Evolutionary conservation across 2,113 vertebrate species (phyloP).

Genomic region (Artemisiospiza belli): DNA sequence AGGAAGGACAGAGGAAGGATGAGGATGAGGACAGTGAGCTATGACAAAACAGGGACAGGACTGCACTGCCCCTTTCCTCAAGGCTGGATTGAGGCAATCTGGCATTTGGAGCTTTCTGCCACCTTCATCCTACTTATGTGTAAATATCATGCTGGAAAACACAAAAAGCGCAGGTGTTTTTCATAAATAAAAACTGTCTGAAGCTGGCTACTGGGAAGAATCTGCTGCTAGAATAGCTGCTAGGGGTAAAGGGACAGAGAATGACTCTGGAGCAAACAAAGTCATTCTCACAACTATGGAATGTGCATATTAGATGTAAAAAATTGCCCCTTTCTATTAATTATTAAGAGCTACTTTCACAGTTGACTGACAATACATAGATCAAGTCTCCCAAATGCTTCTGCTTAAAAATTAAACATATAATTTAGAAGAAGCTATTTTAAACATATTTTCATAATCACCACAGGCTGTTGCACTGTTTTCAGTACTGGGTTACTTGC

Average conservation of each 20-base stretch:
- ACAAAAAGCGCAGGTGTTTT: not conserved
- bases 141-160: not conserved
- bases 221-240: not conserved
- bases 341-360: conserved; percentile 13
- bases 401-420: not conserved
- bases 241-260: not conserved
- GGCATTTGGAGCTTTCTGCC: not conserved
- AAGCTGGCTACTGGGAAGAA: not conserved
- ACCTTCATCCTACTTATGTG: not conserved
- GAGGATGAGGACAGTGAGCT: not conserved
- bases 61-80: not conserved
- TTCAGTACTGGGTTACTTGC: not conserved
- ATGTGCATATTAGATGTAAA: not conserved
- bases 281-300: not conserved
- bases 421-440: not conserved
- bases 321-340: not conserved
- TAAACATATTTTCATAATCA: not conserved
- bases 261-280: not conserved
- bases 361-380: not conserved
- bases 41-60: not conserved
- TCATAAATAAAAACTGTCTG: not conserved
- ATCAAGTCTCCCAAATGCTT: not conserved
- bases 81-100: not conserved
- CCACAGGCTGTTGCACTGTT: not conserved
- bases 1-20: not conserved